These are phyloP conservation scores for Patella vulgata DNA, from an alignment of 1,140 invertebrate genomes.

Conservation along the genomic window DNA sequence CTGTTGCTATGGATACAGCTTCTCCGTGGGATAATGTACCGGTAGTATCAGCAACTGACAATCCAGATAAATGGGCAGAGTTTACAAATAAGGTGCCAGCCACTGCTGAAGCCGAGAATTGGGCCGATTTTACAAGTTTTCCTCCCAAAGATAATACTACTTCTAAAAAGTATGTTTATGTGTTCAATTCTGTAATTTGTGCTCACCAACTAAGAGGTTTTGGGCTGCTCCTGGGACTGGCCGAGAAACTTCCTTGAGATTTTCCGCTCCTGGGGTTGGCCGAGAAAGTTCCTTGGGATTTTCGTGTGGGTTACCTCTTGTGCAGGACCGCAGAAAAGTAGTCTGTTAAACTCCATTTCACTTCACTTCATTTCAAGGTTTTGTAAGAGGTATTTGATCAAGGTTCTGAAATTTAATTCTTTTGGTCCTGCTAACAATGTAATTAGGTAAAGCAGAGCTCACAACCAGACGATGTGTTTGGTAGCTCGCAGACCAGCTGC, in stretches of 20 bases:
- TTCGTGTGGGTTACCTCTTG: not conserved
- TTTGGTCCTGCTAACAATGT: too few relatives aligned
- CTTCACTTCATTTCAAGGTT: too few relatives aligned
- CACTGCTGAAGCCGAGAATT: slow-evolving; percentile 39
- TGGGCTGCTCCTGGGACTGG: not conserved
- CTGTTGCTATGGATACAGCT: slow-evolving; percentile 60
- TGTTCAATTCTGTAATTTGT: not conserved
- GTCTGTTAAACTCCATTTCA: too few relatives aligned
- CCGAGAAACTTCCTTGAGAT: not conserved
- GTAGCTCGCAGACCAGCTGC: too few relatives aligned
- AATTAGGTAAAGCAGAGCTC: too few relatives aligned
- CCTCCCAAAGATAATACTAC: slow-evolving; percentile 6
- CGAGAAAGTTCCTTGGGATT: not conserved
- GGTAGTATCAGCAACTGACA: slow-evolving; percentile 13
- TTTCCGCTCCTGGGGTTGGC: not conserved
- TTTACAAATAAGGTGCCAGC: slow-evolving; percentile 29
- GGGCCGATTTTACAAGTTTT: slow-evolving; percentile 54
- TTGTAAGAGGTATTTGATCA: too few relatives aligned
- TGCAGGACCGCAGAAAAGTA: too few relatives aligned
- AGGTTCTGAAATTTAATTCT: too few relatives aligned
- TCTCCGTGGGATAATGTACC: slow-evolving; percentile 54
- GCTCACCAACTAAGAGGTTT: not conserved
- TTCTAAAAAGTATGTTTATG: not conserved
- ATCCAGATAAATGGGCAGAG: slow-evolving; percentile 50
- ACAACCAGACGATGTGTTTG: too few relatives aligned